Conservation (phyloP, 2,888 invertebrate species). For the Selenia dentaria region DNA sequence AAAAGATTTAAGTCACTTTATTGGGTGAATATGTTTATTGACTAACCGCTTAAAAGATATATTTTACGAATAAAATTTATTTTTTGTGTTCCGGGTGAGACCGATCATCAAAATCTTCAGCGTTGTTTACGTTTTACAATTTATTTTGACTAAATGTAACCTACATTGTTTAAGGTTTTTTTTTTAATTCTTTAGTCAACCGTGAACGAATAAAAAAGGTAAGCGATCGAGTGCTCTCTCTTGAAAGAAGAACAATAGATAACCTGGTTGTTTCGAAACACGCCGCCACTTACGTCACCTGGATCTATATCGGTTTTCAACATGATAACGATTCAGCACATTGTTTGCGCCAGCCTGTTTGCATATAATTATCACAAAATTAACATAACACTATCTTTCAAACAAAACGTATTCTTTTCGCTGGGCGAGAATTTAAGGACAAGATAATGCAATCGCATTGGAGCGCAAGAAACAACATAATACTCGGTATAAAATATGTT, state of each 20-base stretch:
- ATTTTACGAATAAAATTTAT: too few species aligned
- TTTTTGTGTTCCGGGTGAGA: too few species aligned
- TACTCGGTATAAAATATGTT: conserved; percentile 1
- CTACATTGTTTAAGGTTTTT: too few species aligned
- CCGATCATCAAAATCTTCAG: too few species aligned
- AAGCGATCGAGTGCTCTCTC: conserved; percentile 45
- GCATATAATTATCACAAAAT: conserved; percentile 30
- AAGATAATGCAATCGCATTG: conserved; percentile 28
- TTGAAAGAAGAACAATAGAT: conserved; percentile 52
- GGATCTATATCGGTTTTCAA: conserved; percentile 40
- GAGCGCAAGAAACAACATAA: conserved; percentile 20
- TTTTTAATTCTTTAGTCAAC: conserved; percentile 32
- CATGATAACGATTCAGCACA: conserved; percentile 33
- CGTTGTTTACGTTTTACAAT: too few species aligned
- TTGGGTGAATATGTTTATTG: too few species aligned
- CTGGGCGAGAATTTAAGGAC: conserved; percentile 10
- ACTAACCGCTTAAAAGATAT: too few species aligned
- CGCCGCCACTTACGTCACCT: conserved; percentile 49
- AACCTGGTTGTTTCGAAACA: conserved; percentile 54
- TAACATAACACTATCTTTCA: conserved; percentile 17
- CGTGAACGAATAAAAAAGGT: conserved; percentile 42
- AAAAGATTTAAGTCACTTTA: too few species aligned
- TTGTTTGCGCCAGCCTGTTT: conserved; percentile 46
- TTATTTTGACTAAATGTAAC: too few species aligned
- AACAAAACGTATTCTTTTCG: conserved; percentile 29